Percentiles rank a stretch among this genome's conserved stretches.
phyloP scores from a whole-genome alignment of 2,888 invertebrate species.

The Drepanosiphum platanoidis region DNA sequence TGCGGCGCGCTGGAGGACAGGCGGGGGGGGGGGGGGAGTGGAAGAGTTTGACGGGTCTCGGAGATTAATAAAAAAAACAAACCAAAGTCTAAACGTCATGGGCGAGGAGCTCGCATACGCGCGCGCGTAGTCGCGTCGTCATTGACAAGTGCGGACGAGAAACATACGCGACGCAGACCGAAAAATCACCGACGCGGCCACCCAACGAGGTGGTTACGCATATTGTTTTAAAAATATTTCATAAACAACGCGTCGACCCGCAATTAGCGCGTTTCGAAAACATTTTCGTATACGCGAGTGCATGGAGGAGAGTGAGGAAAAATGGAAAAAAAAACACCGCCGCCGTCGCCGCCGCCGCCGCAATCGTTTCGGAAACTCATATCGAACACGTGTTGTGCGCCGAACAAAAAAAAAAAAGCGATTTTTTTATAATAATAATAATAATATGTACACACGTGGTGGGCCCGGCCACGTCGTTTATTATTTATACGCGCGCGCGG shows the following conservation, averaged over 20 bases:
- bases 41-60: not conserved
- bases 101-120: too few relatives aligned
- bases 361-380: not conserved
- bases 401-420: too few relatives aligned
- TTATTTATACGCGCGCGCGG: not conserved
- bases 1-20: too few relatives aligned
- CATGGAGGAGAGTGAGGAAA: not conserved
- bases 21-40: too few relatives aligned
- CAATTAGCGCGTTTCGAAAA: conserved; percentile 49
- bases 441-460: not conserved
- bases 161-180: conserved; percentile 40
- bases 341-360: not conserved
- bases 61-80: not conserved
- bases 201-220: conserved; percentile 36
- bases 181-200: conserved; percentile 41
- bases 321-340: not conserved
- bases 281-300: not conserved
- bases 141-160: conserved; percentile 50
- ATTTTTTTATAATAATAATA: not conserved
- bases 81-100: not conserved
- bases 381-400: not conserved
- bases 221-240: conserved; percentile 37
- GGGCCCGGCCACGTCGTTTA: not conserved
- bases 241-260: conserved; percentile 41
- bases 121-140: not conserved